phyloP scores from a whole-genome alignment of 1,140 invertebrate species.

The Tyrophagus putrescentiae region DNA sequence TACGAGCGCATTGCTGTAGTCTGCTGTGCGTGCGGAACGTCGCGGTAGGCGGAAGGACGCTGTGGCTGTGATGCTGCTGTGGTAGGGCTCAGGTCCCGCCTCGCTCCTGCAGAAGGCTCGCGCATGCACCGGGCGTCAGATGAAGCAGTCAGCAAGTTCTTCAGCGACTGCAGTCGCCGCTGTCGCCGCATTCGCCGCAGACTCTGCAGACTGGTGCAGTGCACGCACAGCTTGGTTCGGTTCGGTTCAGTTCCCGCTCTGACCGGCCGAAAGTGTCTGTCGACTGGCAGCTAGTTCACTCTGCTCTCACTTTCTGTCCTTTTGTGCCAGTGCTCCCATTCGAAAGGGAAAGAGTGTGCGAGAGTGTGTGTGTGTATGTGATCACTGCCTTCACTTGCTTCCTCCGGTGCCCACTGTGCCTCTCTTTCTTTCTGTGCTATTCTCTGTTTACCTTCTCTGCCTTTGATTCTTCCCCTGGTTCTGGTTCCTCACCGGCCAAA shows the following conservation, averaged over 20 bases:
- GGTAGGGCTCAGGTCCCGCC: no score
- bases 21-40: neutral
- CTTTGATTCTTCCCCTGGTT: no score
- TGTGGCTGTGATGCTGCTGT: neutral
- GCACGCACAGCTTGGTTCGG: neutral
- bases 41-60: neutral
- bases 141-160: no score
- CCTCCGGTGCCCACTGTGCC: no score
- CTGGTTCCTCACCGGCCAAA: no score
- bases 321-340: neutral
- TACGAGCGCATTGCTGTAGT: neutral
- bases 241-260: neutral
- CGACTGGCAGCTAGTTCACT: no score
- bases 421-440: no score
- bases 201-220: neutral
- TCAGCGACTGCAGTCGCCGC: neutral
- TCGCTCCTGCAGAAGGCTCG: no score
- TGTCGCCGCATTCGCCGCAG: neutral
- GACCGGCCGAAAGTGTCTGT: neutral
- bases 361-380: no score
- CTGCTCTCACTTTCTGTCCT: neutral
- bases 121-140: neutral
- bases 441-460: no score
- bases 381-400: no score
- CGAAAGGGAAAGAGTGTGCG: no score